Base-by-base conservation (phyloP, 2,888 invertebrate genomes). In the Lochmaea capreae region DNA sequence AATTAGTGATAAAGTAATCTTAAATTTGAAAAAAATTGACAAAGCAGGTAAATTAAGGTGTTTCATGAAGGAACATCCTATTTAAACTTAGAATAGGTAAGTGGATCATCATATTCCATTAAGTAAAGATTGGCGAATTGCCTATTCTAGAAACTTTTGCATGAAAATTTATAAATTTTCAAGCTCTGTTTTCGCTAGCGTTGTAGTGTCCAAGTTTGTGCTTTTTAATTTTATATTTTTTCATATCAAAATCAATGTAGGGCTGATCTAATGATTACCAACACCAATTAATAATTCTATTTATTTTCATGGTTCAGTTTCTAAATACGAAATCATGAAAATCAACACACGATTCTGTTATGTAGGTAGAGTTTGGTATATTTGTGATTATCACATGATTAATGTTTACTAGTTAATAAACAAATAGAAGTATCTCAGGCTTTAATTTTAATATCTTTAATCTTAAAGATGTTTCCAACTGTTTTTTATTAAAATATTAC, bases 21-120 rank as follows among this genome's bases (percentile, higher is more conserved):
- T 63, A 54, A 42, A 69, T 52, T 63, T 26, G 11, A 54, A 69
- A 42, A 46, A 12, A 54, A 42, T 62, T 39, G 11, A 46, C 18
- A 58, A 63, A 58, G 54, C 10, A 58, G 54, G 42, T 65, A 65
- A 68, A 59, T 65, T 54, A 33, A 67, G 63, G 67, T 68, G 63
- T 65, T 72, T 63, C 33, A 73, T 73, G 68, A 73, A 73, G 58
- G 65, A 69, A 65, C 65, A 73, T 46, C 58, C 63, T 63, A 72
- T 49, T 46, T 18, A 46, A 63, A 65, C 8, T 46, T 26, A 73
- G 22, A 68, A 59, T 68, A 73, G 68, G 68, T 68, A 73, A 71
- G 71, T 71, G 71, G 65, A 58, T 65, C 65, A 59, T 68, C n/a
- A 42, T 65, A 57, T 46, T 65, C 39, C 62, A 54, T 63, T 63